These are phyloP conservation scores for Paramacrobiotus metropolitanus DNA, from an alignment of 1,140 invertebrate species.

Conservation along the genomic window DNA sequence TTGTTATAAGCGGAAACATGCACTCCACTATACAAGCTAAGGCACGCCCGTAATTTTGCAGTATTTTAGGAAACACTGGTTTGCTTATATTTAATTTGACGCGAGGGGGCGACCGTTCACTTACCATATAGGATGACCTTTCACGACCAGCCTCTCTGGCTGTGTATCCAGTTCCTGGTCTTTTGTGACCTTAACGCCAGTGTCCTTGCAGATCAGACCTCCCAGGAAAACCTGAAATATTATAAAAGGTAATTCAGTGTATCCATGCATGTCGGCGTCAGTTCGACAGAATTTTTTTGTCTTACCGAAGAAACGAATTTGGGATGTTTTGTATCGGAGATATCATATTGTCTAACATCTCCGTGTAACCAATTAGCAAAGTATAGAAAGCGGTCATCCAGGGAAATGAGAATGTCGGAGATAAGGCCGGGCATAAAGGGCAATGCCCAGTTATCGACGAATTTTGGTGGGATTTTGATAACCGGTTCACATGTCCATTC, in stretches of 20 bases:
- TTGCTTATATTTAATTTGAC: too few species aligned
- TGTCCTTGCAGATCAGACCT: conserved; percentile 45
- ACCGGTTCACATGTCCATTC: conserved; percentile 50
- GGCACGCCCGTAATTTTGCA: too few species aligned
- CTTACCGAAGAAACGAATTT: conserved; percentile 47
- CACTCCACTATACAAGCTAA: too few species aligned
- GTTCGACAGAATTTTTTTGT: background rate
- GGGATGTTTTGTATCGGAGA: conserved; percentile 50
- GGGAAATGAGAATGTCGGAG: conserved; percentile 73
- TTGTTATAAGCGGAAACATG: too few species aligned
- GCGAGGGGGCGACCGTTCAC: too few species aligned
- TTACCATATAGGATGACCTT: background rate
- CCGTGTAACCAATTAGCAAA: conserved; percentile 76
- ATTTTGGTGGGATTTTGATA: conserved; percentile 45
- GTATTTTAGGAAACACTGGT: too few species aligned
- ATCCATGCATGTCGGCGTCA: background rate
- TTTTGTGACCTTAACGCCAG: conserved; percentile 42
- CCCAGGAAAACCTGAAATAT: conserved; percentile 43
- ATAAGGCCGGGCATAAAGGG: conserved; percentile 49
- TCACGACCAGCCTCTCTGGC: background rate
- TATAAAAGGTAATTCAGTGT: background rate
- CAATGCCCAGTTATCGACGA: conserved; percentile 42
- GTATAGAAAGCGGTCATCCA: conserved; percentile 81
- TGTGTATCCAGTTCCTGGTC: conserved; percentile 39
- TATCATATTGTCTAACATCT: conserved; percentile 81